Conservation (phyloP, 2,888 invertebrate species). For the Endomychus coccineus region DNA sequence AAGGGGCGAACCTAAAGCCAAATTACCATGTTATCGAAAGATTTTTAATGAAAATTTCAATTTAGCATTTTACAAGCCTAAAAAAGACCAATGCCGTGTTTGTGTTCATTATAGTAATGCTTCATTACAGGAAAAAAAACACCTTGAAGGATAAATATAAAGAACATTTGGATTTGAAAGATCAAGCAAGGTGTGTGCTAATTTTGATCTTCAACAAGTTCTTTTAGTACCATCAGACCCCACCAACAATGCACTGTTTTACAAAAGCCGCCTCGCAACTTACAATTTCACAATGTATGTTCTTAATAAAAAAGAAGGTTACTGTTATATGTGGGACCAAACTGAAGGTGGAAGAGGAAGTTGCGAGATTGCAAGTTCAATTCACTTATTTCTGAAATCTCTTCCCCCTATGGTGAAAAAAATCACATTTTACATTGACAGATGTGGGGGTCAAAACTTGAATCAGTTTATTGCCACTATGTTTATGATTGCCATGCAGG, state of each 20-base stretch:
- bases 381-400: slow-evolving; percentile 21
- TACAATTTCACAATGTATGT: slow-evolving; percentile 23
- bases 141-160: no score
- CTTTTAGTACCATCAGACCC: slow-evolving; percentile 17
- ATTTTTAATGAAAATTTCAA: no score
- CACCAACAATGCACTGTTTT: slow-evolving; percentile 22
- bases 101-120: no score
- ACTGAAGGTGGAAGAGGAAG: slow-evolving; percentile 21
- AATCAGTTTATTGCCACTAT: slow-evolving; percentile 26
- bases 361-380: slow-evolving; percentile 21
- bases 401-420: slow-evolving; percentile 17
- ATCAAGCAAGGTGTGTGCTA: no score
- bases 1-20: no score
- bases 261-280: slow-evolving; percentile 17
- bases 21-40: no score
- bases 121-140: no score
- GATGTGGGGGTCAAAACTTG: slow-evolving; percentile 28
- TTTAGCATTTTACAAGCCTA: no score
- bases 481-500: slow-evolving; percentile 22
- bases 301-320: slow-evolving; percentile 18
- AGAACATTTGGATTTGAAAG: no score
- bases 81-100: no score
- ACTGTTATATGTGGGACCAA: slow-evolving; percentile 27
- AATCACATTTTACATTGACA: slow-evolving; percentile 25
- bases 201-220: slow-evolving; percentile 25